phyloP scores from a whole-genome alignment of 2,113 vertebrate genomes.

The Cyanocitta stelleri region DNA sequence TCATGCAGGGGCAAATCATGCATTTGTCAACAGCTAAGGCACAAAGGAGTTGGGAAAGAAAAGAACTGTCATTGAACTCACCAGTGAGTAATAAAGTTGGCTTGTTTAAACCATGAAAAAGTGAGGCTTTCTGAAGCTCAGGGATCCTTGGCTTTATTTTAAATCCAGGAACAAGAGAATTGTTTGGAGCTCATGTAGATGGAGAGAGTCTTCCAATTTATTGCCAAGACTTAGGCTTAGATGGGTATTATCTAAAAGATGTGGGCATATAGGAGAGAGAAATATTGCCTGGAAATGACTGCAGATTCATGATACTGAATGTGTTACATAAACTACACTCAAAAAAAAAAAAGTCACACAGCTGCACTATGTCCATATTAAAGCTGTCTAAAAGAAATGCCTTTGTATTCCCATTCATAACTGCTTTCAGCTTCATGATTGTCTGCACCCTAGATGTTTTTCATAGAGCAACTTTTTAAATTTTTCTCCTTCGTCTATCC shows the following conservation, averaged over 20 bases:
- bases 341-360: background rate
- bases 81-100: background rate
- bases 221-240: background rate
- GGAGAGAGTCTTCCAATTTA: background rate
- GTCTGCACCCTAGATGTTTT: background rate
- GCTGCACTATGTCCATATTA: background rate
- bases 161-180: background rate
- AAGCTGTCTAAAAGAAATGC: constrained; percentile 15
- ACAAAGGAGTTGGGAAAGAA: background rate
- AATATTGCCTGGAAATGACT: background rate
- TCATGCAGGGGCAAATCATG: background rate
- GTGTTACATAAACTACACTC: background rate
- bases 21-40: background rate
- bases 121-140: background rate
- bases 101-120: background rate
- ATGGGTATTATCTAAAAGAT: background rate
- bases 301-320: background rate
- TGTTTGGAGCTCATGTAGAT: background rate
- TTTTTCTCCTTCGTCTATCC: background rate
- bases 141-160: background rate
- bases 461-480: background rate
- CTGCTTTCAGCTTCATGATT: background rate
- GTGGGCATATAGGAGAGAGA: background rate
- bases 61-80: background rate
- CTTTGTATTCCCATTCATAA: background rate